A percentile compares a stretch with the other conserved stretches of the same genome.
These are phyloP conservation scores for Phylloscopus trochilus DNA, from an alignment of 2,113 vertebrate genomes.

Conservation along the genomic window DNA sequence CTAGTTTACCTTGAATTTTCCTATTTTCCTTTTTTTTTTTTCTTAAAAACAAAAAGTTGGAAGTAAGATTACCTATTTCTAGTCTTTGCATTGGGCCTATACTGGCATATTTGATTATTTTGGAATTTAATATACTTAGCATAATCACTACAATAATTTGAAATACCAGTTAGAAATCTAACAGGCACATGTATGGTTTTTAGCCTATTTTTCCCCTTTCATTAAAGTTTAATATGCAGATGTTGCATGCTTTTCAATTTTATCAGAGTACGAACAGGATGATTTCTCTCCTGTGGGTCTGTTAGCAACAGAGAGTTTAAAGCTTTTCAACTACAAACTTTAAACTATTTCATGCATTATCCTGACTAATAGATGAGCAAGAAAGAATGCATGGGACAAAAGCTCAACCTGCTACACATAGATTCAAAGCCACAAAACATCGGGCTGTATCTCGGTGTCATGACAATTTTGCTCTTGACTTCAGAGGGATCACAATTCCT, in stretches of 20 bases:
- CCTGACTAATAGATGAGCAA: conserved; percentile 57
- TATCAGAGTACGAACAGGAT: background rate
- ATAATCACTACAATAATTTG: conserved; percentile 1
- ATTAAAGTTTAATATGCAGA: conserved; percentile 17
- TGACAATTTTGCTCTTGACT: background rate
- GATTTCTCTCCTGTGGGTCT: conserved; percentile 2
- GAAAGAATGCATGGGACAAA: conserved; percentile 60
- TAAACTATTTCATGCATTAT: conserved; percentile 58
- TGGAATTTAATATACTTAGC: background rate
- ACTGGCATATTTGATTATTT: background rate
- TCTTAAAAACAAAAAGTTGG: background rate
- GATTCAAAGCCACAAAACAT: background rate
- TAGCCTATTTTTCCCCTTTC: conserved; percentile 5
- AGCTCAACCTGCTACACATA: background rate
- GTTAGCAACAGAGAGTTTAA: conserved; percentile 36
- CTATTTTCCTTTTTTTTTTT: conserved; percentile 16
- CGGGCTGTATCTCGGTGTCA: background rate
- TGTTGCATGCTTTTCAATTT: conserved; percentile 9
- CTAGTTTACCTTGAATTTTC: conserved; percentile 59
- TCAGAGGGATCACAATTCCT: background rate
- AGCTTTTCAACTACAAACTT: conserved; percentile 40
- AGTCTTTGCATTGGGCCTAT: conserved; percentile 15
- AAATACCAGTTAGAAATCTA: conserved; percentile 55
- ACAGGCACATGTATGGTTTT: conserved; percentile 16
- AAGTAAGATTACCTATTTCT: conserved; percentile 24